Evolutionary conservation across 2,113 vertebrate species (phyloP), one percentile per base, ranked within the genome.

Genomic region (Xiphias gladius): DNA sequence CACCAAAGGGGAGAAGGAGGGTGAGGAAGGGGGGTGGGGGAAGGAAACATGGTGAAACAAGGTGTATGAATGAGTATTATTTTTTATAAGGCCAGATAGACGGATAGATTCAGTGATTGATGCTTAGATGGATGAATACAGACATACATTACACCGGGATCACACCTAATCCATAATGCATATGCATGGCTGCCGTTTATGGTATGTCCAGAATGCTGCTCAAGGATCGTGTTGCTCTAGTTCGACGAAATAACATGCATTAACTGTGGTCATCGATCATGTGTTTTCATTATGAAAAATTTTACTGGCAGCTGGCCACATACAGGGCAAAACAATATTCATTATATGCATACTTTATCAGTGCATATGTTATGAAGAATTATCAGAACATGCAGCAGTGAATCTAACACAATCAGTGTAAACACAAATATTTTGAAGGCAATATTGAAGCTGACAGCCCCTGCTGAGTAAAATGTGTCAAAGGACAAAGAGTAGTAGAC

Each of bases 81-180:
- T 83, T 79, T 67, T 41, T 24, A 66, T 79, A 46, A 54, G n/a
- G 64, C 39, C 30, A 13, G 68, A 80, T n/a, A 69, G 67, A 86
- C 82, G 54, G 76, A 76, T 78, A 41, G 68, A 75, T 75, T 63
- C 22, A 52, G 32, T 80, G 75, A 85, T 72, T 73, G 81, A 81
- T 70, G 61, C 52, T 46, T 32, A 3, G 63, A 80, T 55, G 26
- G 50, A 84, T 84, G 39, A 64, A 64, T 71, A 19, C 30, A 41
- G 75, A 69, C 71, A 80, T 24, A 35, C 39, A n/a, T 76, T 77
- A 52, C 28, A 32, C 12, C 28, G 30, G 66, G n/a, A 64, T 86
- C 32, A 13, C 59, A 76, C 8, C 59, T 64, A n/a, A 79, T 78
- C 20, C 66, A 63, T 39, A 54, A 76, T 76, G 57, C 68, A 77